These are phyloP conservation scores for Gymnoscopelus microlampas DNA, from an alignment of 2,797 vertebrate species.

Conservation along the genomic window DNA sequence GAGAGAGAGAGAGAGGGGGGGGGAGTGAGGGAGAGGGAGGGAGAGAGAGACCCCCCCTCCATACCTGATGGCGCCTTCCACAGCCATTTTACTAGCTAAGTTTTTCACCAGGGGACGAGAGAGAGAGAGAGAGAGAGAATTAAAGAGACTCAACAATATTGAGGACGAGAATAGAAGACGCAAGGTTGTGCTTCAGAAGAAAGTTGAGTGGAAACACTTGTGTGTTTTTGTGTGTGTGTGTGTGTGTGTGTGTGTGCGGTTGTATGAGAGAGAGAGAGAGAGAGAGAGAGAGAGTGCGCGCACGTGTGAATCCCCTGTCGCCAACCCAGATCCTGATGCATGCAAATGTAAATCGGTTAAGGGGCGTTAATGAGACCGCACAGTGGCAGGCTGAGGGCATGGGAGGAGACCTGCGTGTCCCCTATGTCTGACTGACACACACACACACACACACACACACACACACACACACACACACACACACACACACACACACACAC, in stretches of 20 bases:
- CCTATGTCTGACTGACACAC: constrained; percentile 47
- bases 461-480: constrained; percentile 17
- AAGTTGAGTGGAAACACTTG: not conserved
- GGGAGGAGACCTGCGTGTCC: constrained; percentile 45
- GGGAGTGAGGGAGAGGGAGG: constrained; percentile 3
- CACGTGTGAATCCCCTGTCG: constrained; percentile 6
- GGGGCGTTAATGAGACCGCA: constrained; percentile 51
- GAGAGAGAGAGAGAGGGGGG: constrained; percentile 8
- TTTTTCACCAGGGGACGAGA: constrained; percentile 8
- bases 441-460: constrained; percentile 10
- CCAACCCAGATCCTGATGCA: constrained; percentile 29
- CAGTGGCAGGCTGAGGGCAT: constrained; percentile 20
- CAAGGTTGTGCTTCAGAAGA: not conserved
- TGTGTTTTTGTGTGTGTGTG: not conserved
- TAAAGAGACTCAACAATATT: constrained; percentile 31
- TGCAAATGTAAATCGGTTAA: constrained; percentile 71
- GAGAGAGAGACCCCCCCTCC: not conserved
- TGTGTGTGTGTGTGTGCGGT: constrained; percentile 13
- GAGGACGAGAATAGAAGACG: constrained; percentile 30
- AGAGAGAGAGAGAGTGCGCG: constrained; percentile 40
- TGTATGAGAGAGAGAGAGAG: constrained; percentile 29
- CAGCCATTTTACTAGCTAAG: too few species aligned
- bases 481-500: constrained; percentile 28
- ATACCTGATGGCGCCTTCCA: too few species aligned
- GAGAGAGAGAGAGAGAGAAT: constrained; percentile 22